Conservation (phyloP, 2,797 vertebrate species). For the Acanthurus leucopareius region DNA sequence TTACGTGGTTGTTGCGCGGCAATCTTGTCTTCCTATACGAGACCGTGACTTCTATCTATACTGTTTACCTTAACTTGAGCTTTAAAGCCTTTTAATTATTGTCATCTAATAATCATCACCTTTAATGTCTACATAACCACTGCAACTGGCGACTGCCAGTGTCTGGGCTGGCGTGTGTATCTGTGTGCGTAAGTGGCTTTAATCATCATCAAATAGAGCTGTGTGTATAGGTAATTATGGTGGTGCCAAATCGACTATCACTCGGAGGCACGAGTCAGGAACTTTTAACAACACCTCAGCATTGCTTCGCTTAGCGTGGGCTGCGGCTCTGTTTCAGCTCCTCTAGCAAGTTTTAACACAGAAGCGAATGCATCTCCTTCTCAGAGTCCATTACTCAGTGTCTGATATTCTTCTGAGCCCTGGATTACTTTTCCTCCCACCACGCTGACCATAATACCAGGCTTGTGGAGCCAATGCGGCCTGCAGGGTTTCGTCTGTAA, state of each 20-base stretch:
- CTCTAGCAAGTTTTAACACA: constrained; percentile 72
- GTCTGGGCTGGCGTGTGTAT: constrained; percentile 74
- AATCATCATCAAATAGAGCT: constrained; percentile 83
- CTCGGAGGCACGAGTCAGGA: constrained; percentile 69
- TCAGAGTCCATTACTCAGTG: constrained; percentile 67
- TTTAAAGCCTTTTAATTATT: constrained; percentile 83
- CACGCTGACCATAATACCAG: constrained; percentile 84
- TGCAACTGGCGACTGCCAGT: constrained; percentile 71
- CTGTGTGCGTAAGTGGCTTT: constrained; percentile 69
- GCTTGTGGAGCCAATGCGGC: constrained; percentile 78
- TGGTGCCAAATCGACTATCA: constrained; percentile 82
- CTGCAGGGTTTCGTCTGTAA: constrained; percentile 75
- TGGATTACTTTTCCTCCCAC: constrained; percentile 74
- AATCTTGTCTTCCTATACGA: constrained; percentile 60
- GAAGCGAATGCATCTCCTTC: constrained; percentile 47
- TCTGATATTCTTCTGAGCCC: constrained; percentile 67
- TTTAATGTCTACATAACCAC: constrained; percentile 78
- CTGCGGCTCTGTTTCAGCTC: constrained; percentile 59
- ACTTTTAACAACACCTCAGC: constrained; percentile 53
- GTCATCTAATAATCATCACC: constrained; percentile 81
- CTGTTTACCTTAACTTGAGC: constrained; percentile 70
- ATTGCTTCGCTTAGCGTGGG: constrained; percentile 57
- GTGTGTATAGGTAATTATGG: constrained; percentile 82
- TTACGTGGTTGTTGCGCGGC: constrained; percentile 65
- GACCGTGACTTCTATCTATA: constrained; percentile 57